Base-by-base conservation (phyloP, 2,797 vertebrate species). In the Coendou prehensilis region DNA sequence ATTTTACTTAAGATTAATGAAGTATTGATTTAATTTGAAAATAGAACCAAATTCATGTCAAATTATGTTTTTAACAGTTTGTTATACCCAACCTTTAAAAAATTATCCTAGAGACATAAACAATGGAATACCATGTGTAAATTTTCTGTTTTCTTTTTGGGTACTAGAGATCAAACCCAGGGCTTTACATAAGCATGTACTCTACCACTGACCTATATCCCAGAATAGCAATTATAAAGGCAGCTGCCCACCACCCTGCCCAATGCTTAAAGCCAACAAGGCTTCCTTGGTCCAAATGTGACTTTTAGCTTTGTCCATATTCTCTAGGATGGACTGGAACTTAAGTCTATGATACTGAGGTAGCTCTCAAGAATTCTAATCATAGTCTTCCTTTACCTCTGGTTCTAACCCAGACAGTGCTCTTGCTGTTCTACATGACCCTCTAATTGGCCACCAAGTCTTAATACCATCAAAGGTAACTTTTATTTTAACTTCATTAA, bases 1-100 rank as follows among this genome's bases (percentile, higher is more conserved):
- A 90, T 91, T 96, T 94, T 91, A 95, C 61, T 93, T 94, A 83
- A 84, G 47, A 89, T 45, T 90, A 95, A 80, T 37, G 57, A 97
- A 92, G n/a, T 87, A 91, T 52, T 37, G 33, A 91, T 81, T 93
- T 95, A 89, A 88, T 37, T 84, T 96, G 56, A 69, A 92, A 94
- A 85, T 30, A 73, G 56, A 13, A 87, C 33, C 63, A 83, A 89
- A 93, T 94, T 59, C 69, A 92, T 56, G 5, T 82, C 91, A 92
- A 91, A 89, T 20, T 37, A 52, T 56, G 33, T 89, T 91, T 86
- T 3, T 84, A 91, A 94, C 22, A 94, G 14, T 73, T 67, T 96
- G 26, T 45, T 87, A 93, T 45, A 10, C 30, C 5, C 57, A 89
- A 63, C 13, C 13, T 93, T 94, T 95, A 63, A 79, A 94, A 95